Evolutionary conservation across 1,140 invertebrate species (phyloP).

Genomic region (Micrasema minimum): DNA sequence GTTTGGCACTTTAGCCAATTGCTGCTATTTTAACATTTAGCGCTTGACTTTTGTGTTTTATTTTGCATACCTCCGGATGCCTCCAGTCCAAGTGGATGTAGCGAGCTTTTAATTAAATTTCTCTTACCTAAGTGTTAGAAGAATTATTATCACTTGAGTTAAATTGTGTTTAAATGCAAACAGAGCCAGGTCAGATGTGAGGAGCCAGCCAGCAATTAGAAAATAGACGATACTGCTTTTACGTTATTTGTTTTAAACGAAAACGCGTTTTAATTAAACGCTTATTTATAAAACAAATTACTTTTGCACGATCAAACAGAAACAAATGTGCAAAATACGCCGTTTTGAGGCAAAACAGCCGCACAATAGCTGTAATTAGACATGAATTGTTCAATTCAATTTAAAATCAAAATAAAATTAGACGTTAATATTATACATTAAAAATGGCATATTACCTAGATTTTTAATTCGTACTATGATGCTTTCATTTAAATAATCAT

Average conservation of each 20-base stretch:
- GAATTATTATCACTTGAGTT: conserved; percentile 47
- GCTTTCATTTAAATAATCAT: too few species aligned
- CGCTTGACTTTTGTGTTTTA: conserved; percentile 6
- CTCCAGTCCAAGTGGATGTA: conserved; percentile 3
- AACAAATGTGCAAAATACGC: too few species aligned
- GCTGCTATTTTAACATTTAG: conserved; percentile 12
- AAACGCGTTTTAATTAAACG: conserved; percentile 17
- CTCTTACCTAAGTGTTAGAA: conserved; percentile 22
- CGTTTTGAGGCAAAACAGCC: too few species aligned
- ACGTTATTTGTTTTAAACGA: neutral
- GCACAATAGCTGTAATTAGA: too few species aligned
- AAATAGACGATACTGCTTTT: too few species aligned
- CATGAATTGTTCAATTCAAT: too few species aligned
- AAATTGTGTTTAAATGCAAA: conserved; percentile 27
- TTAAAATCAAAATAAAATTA: too few species aligned
- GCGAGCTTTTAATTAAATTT: conserved; percentile 47
- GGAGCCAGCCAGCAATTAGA: conserved; percentile 23
- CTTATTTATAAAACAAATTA: neutral
- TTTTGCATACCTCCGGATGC: conserved; percentile 13
- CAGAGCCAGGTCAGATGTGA: conserved; percentile 20
- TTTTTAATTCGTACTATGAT: too few species aligned
- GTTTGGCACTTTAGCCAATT: neutral
- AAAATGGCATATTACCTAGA: too few species aligned
- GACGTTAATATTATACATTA: too few species aligned
- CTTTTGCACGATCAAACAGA: too few species aligned